These are phyloP conservation scores for Crematogaster levior DNA, from an alignment of 2,888 invertebrate genomes.

Conservation along the genomic window DNA sequence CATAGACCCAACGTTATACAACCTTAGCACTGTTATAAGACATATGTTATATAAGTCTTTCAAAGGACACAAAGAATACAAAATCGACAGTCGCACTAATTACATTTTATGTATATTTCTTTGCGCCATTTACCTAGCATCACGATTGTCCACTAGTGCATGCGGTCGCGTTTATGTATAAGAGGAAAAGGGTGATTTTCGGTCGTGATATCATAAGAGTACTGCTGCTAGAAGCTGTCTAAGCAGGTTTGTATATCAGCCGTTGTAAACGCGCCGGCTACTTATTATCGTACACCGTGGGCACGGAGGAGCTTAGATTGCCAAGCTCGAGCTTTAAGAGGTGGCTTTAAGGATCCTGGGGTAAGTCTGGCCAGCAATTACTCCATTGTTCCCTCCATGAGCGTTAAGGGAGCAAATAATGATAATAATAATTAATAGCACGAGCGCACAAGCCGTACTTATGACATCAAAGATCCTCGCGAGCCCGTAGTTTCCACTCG, in stretches of 20 bases:
- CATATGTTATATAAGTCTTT: background rate
- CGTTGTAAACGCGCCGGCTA: conserved; percentile 35
- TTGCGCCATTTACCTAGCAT: conserved; percentile 17
- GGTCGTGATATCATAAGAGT: conserved; percentile 43
- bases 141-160: background rate
- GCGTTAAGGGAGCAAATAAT: conserved; percentile 31
- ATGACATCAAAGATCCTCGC: conserved; percentile 20
- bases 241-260: conserved; percentile 50
- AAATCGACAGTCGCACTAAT: conserved; percentile 12
- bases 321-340: conserved; percentile 52
- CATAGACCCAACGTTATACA: background rate
- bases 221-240: conserved; percentile 50
- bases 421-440: conserved; percentile 45
- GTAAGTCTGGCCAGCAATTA: conserved; percentile 44
- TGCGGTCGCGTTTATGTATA: background rate
- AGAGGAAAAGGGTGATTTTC: conserved; percentile 39
- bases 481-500: background rate
- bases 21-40: background rate
- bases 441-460: conserved; percentile 14
- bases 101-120: conserved; percentile 14
- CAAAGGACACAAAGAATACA: background rate
- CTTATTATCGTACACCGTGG: conserved; percentile 59
- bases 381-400: conserved; percentile 23
- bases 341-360: conserved; percentile 48
- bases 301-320: conserved; percentile 39